A percentile compares a stretch with the other conserved stretches of the same genome.
Evolutionary conservation across 2,888 invertebrate genomes (phyloP).

Genomic region (Gibbula magus): DNA sequence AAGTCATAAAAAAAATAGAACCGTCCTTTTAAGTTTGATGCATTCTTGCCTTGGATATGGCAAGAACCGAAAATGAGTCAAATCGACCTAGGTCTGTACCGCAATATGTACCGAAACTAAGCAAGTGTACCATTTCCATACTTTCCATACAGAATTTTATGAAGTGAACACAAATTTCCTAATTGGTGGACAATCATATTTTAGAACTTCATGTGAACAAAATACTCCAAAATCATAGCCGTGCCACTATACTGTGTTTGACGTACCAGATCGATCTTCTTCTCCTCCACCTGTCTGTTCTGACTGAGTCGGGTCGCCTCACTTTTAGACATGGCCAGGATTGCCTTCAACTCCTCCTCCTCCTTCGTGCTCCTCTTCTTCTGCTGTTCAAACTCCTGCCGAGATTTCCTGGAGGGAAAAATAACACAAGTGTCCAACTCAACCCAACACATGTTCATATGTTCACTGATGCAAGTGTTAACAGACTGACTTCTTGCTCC

Average conservation of each 20-base stretch:
- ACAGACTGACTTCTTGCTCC: not conserved
- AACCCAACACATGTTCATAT: not conserved
- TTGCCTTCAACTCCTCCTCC: conserved; percentile 45
- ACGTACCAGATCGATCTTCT: conserved; percentile 54
- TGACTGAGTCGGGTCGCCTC: conserved; percentile 55
- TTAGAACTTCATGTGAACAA: too few relatives aligned
- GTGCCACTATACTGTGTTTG: conserved; percentile 26
- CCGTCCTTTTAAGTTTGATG: too few relatives aligned
- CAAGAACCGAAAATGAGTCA: too few relatives aligned
- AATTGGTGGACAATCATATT: too few relatives aligned
- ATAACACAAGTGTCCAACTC: not conserved
- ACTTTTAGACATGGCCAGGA: conserved; percentile 53
- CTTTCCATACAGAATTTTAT: too few relatives aligned
- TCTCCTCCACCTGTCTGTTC: conserved; percentile 51
- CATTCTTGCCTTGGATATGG: too few relatives aligned
- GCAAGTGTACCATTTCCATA: too few relatives aligned
- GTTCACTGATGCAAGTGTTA: not conserved
- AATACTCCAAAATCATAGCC: too few relatives aligned
- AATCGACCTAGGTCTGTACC: too few relatives aligned
- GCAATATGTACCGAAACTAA: too few relatives aligned
- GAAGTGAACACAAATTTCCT: too few relatives aligned
- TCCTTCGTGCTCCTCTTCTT: conserved; percentile 45
- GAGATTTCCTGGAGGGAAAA: conserved; percentile 56
- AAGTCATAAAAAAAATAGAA: too few relatives aligned
- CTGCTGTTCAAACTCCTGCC: conserved; percentile 62